phyloP scores from a whole-genome alignment of 2,113 vertebrate genomes.

The Rhinolophus ferrumequinum region DNA sequence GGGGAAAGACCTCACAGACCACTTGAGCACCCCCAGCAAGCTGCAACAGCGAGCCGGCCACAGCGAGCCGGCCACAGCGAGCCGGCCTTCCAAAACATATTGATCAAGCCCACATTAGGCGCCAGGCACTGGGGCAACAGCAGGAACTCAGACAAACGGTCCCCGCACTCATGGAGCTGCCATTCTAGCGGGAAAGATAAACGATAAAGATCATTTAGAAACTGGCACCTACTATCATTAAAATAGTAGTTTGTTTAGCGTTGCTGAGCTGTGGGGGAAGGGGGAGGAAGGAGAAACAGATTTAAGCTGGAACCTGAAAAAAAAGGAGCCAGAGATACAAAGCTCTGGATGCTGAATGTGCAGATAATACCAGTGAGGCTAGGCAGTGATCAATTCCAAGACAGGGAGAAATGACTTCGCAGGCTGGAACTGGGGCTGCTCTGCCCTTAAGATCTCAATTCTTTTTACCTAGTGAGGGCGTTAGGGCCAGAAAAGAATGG shows the following conservation, averaged over 20 bases:
- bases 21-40: not conserved
- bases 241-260: conserved; percentile 2
- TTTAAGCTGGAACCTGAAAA: not conserved
- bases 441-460: not conserved
- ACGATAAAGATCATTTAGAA: not conserved
- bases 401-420: not conserved
- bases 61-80: too few relatives aligned
- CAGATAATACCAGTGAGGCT: not conserved
- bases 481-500: not conserved
- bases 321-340: not conserved
- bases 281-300: not conserved
- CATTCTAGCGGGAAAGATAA: not conserved
- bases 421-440: not conserved
- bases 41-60: not conserved
- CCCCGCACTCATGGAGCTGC: not conserved
- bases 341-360: not conserved
- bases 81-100: not conserved
- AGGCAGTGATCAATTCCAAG: not conserved
- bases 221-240: not conserved
- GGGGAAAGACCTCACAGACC: not conserved
- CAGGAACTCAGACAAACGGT: not conserved
- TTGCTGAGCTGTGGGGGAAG: not conserved
- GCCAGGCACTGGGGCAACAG: not conserved
- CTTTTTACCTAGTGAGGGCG: not conserved
- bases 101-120: not conserved